Percentiles rank a stretch among this genome's conserved stretches.
These are phyloP conservation scores for Trinectes maculatus DNA, from an alignment of 2,113 vertebrate genomes.

Conservation along the genomic window DNA sequence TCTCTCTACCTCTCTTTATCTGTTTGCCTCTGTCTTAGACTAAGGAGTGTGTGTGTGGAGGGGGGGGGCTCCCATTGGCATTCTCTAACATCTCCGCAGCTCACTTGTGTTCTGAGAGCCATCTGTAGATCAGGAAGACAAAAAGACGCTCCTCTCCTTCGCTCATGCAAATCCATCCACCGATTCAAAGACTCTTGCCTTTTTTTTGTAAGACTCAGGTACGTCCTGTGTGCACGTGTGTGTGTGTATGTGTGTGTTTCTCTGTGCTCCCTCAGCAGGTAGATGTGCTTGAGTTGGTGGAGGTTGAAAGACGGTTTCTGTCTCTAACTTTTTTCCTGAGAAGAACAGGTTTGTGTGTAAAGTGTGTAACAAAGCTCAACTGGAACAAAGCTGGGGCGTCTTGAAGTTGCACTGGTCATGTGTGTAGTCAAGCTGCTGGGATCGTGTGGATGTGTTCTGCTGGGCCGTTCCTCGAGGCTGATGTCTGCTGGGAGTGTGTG, in stretches of 20 bases:
- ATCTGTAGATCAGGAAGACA: conserved; percentile 75
- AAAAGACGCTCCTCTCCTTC: conserved; percentile 69
- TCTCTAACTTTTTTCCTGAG: conserved; percentile 64
- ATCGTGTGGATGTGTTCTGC: conserved; percentile 8
- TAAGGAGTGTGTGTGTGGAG: conserved; percentile 70
- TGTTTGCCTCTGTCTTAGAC: conserved; percentile 54
- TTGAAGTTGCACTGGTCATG: conserved; percentile 10
- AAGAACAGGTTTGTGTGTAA: conserved; percentile 35
- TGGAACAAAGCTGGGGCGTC: conserved; percentile 37
- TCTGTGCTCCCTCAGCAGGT: conserved; percentile 65
- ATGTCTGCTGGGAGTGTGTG: conserved; percentile 9
- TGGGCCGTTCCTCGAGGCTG: not conserved
- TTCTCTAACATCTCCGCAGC: conserved; percentile 69
- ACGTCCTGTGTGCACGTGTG: conserved; percentile 39
- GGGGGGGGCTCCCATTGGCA: conserved; percentile 70
- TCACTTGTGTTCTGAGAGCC: conserved; percentile 73
- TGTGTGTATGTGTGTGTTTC: conserved; percentile 39
- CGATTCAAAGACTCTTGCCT: conserved; percentile 65
- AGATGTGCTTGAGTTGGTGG: conserved; percentile 61
- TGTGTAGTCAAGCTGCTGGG: conserved; percentile 10
- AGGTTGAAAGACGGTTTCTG: conserved; percentile 70
- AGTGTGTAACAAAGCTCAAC: conserved; percentile 52
- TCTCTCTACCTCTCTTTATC: conserved; percentile 56
- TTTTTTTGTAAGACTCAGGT: conserved; percentile 35
- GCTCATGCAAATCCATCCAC: conserved; percentile 73